phyloP scores from a whole-genome alignment of 1,140 invertebrate species.

The Thrips palmi region DNA sequence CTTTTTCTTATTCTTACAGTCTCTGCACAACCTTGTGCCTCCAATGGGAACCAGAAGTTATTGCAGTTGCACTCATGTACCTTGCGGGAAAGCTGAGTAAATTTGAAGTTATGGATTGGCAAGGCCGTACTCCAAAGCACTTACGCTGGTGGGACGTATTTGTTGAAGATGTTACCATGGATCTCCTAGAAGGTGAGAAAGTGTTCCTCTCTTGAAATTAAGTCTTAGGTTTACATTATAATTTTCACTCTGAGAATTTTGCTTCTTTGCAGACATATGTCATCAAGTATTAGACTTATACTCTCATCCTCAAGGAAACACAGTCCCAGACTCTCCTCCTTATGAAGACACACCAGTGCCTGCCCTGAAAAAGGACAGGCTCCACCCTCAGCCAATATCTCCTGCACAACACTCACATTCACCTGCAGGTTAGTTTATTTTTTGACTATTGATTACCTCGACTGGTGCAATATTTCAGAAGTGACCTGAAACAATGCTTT shows the following conservation, averaged over 20 bases:
- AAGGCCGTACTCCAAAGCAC: slow-evolving; percentile 60
- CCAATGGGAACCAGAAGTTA: slow-evolving; percentile 98
- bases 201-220: slow-evolving; percentile 7
- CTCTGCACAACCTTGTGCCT: slow-evolving; percentile 90
- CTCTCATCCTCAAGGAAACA: slow-evolving; percentile 39
- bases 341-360: slow-evolving; percentile 46
- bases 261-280: slow-evolving; percentile 60
- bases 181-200: slow-evolving; percentile 63
- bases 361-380: no score
- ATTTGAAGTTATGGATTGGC: slow-evolving; percentile 89
- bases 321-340: slow-evolving; percentile 40
- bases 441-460: no score
- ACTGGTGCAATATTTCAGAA: neutral
- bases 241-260: slow-evolving; percentile 8
- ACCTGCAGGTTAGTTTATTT: no score
- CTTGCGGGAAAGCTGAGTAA: slow-evolving; percentile 90
- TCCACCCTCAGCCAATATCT: no score
- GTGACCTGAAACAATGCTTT: neutral
- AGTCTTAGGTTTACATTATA: slow-evolving; percentile 9
- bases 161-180: slow-evolving; percentile 88
- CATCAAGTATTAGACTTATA: slow-evolving; percentile 89
- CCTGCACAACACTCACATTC: no score
- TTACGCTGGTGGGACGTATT: slow-evolving; percentile 96
- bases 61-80: slow-evolving; percentile 94
- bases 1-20: slow-evolving; percentile 30